Conservation (phyloP, 2,888 invertebrate genomes). For the Oithona nana region DNA sequence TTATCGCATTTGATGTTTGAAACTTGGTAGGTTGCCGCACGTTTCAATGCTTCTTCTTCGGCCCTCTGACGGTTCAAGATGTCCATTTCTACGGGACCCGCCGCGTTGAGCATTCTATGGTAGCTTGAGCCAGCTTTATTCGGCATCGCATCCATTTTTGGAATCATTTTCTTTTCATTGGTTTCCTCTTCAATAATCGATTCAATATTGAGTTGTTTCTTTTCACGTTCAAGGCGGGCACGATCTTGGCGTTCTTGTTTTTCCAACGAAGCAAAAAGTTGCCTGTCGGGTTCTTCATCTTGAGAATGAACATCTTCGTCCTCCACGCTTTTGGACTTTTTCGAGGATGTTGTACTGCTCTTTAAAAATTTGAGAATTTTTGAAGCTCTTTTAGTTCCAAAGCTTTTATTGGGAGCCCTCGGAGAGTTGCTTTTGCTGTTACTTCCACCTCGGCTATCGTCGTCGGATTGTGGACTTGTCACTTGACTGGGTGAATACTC, state of each 20-base stretch:
- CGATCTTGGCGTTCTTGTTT: background rate
- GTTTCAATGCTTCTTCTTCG: background rate
- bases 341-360: background rate
- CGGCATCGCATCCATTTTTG: background rate
- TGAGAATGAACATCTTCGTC: background rate
- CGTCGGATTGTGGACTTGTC: background rate
- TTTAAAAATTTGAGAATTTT: background rate
- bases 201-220: slow-evolving; percentile 8
- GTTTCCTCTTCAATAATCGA: slow-evolving; percentile 7
- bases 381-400: background rate
- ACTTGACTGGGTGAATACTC: background rate
- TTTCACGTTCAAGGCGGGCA: background rate
- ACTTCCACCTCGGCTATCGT: too few relatives aligned
- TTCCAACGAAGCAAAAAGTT: background rate
- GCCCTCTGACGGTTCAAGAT: background rate
- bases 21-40: background rate
- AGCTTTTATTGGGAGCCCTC: background rate
- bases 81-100: background rate
- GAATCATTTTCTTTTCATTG: background rate
- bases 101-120: background rate
- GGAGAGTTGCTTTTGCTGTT: background rate
- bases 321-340: background rate
- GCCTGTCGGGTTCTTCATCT: background rate
- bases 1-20: background rate
- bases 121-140: background rate